These are phyloP conservation scores for Pissodes strobi DNA, from an alignment of 1,140 invertebrate genomes.

Conservation along the genomic window DNA sequence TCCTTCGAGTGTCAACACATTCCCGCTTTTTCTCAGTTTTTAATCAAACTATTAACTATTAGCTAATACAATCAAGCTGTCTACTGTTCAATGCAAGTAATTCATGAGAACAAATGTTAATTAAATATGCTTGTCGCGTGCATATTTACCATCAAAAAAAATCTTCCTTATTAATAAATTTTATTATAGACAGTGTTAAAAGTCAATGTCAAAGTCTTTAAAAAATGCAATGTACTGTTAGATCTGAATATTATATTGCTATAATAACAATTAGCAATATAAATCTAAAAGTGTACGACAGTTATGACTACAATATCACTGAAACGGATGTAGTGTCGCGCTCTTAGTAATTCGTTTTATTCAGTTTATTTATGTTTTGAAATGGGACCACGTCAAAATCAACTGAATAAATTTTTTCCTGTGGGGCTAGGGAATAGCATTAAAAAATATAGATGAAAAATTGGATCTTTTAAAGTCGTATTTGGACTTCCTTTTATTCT, in stretches of 20 bases:
- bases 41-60: background rate
- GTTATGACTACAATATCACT: too few species aligned
- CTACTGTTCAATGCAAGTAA: background rate
- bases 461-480: too few species aligned
- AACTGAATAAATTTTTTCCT: too few species aligned
- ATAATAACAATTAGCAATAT: too few species aligned
- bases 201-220: conserved; percentile 9
- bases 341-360: too few species aligned
- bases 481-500: too few species aligned
- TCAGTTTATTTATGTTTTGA: too few species aligned
- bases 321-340: too few species aligned
- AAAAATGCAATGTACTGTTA: conserved; percentile 9
- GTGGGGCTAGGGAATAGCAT: too few species aligned
- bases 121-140: conserved; percentile 4
- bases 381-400: too few species aligned
- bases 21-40: background rate
- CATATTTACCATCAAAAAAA: conserved; percentile 10
- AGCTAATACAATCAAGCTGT: background rate
- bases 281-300: too few species aligned
- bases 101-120: background rate
- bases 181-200: conserved; percentile 7
- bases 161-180: conserved; percentile 13
- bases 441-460: too few species aligned
- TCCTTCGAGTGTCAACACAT: background rate
- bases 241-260: background rate